These are phyloP conservation scores for Spinibarbus caldwelli DNA, from an alignment of 2,797 vertebrate genomes.

Conservation along the genomic window DNA sequence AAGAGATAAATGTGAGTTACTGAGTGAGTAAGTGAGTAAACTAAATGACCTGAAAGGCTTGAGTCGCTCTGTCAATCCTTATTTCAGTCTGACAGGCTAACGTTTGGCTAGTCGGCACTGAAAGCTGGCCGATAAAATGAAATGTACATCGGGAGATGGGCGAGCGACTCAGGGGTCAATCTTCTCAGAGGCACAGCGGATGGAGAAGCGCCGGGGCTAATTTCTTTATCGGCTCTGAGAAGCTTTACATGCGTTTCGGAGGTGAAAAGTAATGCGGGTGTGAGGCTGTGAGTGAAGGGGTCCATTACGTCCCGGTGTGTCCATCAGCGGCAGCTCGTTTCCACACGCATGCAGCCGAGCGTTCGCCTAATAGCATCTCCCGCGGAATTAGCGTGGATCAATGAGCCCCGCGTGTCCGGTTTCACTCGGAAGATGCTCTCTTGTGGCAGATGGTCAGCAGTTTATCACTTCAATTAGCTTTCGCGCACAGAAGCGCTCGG, in stretches of 20 bases:
- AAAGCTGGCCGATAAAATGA: slow-evolving; percentile 51
- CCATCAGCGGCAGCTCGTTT: slow-evolving; percentile 47
- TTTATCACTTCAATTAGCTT: slow-evolving; percentile 72
- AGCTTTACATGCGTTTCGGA: slow-evolving; percentile 39
- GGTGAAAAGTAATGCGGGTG: slow-evolving; percentile 46
- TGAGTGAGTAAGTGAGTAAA: background rate
- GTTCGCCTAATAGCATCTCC: slow-evolving; percentile 63
- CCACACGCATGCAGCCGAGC: slow-evolving; percentile 24
- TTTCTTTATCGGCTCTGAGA: slow-evolving; percentile 47
- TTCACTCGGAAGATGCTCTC: slow-evolving; percentile 63
- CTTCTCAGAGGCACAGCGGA: slow-evolving; percentile 45
- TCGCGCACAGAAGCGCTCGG: slow-evolving; percentile 50
- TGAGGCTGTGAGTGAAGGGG: slow-evolving; percentile 37
- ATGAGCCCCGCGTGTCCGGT: slow-evolving; percentile 58
- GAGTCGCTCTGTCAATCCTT: slow-evolving; percentile 36
- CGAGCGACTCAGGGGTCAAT: slow-evolving; percentile 53
- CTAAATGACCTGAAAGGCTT: slow-evolving; percentile 35
- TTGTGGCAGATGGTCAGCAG: slow-evolving; percentile 68
- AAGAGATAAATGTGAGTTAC: slow-evolving; percentile 5
- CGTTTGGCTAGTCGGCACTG: slow-evolving; percentile 10
- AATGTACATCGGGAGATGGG: slow-evolving; percentile 49
- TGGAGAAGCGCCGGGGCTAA: slow-evolving; percentile 47
- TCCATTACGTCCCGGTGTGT: slow-evolving; percentile 51
- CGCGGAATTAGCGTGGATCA: slow-evolving; percentile 66
- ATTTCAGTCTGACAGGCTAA: slow-evolving; percentile 44